A percentile compares a stretch with the other conserved stretches of the same genome.
These are phyloP conservation scores for Pterocles burchelli DNA, from an alignment of 2,113 vertebrate genomes.

Conservation along the genomic window DNA sequence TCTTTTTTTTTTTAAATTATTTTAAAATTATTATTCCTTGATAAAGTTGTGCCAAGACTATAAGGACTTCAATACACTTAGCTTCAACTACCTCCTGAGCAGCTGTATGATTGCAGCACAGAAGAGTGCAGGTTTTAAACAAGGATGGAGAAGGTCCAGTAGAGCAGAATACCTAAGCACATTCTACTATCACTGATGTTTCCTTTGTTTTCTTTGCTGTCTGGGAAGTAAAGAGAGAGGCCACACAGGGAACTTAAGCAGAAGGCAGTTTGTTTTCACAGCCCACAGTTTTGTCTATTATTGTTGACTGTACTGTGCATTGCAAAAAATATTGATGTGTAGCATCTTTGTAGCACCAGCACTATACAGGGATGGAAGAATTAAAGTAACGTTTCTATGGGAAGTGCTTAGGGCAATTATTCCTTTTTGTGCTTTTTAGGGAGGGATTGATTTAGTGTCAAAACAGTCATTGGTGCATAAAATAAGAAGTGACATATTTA, in stretches of 20 bases:
- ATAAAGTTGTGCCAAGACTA: background rate
- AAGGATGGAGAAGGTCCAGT: background rate
- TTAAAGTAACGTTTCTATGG: background rate
- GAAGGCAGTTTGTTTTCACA: background rate
- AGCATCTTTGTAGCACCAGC: background rate
- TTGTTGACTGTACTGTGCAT: background rate
- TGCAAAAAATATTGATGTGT: background rate
- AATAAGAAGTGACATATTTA: background rate
- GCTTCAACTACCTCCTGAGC: background rate
- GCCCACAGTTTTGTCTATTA: background rate
- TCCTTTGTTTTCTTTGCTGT: background rate
- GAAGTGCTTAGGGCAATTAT: background rate
- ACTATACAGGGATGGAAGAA: background rate
- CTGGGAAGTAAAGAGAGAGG: background rate
- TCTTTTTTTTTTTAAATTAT: accelerated
- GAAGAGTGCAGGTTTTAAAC: background rate
- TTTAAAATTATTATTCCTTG: background rate
- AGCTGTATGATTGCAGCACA: background rate
- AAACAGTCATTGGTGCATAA: background rate
- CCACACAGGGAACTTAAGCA: background rate
- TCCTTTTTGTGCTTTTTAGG: background rate
- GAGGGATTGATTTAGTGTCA: background rate
- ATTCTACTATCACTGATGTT: background rate
- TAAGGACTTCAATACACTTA: background rate
- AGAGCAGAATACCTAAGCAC: background rate